Base-by-base conservation (phyloP, 2,797 vertebrate species). In the Synaphobranchus kaupii region DNA sequence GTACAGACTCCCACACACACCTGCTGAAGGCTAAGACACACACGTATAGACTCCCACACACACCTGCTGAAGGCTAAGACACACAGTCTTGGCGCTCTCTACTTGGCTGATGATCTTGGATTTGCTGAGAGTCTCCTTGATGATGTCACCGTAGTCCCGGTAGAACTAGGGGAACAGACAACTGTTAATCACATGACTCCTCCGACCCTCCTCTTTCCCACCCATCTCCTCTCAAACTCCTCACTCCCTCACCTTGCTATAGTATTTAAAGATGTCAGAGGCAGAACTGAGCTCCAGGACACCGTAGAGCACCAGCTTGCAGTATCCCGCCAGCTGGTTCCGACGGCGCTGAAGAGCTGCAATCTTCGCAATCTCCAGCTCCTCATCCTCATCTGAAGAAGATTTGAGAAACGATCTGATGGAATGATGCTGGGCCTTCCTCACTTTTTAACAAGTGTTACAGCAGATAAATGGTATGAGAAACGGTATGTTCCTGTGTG, bases 61-160 rank as follows among this genome's bases (percentile, higher is more conserved):
- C 88, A 98, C 98, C 98, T 99, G 98, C 92, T 97, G 96, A 82
- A 98, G 94, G 92, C 94, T 96, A 86, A 99, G 94, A 85, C 98
- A 96, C 66, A 98, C 88, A 0, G 95, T 96, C 90, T 80, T 96
- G 88, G 97, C 97, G 39, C 96, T 98, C 86, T 95, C 94, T 6
- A 95, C 92, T 20, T 95, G 95, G 93, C 91, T 95, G 76, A 97
- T 97, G 85, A 94, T 94, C 87, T 96, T 97, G 66, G 91, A 93
- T 90, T 94, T 96, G 88, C 92, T 97, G 89, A 99, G 83, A 0
- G 94, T 97, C 89, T 97, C 97, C 91, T 98, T 98, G 89, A 99
- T 98, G 92, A 99, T 97, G 92, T 99, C 98, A 25, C 98, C 98
- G 17, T 97, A 99, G 91, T 98, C 97, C 56, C 89, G 94, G 87